Percentiles rank a stretch among this genome's conserved stretches.
Evolutionary conservation across 2,888 invertebrate genomes (phyloP).

Genomic region (Yponomeuta plumbellus): DNA sequence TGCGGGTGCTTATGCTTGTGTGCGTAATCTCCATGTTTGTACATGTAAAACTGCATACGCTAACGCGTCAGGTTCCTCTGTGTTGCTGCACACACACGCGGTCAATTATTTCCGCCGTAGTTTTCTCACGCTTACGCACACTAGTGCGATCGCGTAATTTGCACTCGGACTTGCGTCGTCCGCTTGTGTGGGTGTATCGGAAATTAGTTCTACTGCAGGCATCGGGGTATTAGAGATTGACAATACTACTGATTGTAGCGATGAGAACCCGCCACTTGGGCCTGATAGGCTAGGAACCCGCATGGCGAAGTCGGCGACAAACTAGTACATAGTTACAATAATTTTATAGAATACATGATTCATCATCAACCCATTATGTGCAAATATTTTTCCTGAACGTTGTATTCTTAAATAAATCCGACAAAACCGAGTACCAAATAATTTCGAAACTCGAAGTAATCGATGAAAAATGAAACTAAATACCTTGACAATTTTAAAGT

Average conservation of each 20-base stretch:
- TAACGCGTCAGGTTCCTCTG: slow-evolving; percentile 45
- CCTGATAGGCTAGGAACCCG: too few relatives aligned
- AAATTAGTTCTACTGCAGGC: slow-evolving; percentile 64
- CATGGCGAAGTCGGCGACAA: too few relatives aligned
- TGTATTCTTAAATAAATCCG: too few relatives aligned
- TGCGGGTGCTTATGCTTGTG: slow-evolving; percentile 48
- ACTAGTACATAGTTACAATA: too few relatives aligned
- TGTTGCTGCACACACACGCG: slow-evolving; percentile 46
- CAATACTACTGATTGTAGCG: slow-evolving; percentile 55
- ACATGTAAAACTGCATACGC: slow-evolving; percentile 30
- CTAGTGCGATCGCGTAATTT: slow-evolving; percentile 53
- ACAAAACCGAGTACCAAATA: too few relatives aligned
- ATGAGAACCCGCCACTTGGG: slow-evolving; percentile 61
- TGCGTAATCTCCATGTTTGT: slow-evolving; percentile 38
- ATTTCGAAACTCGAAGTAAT: too few relatives aligned
- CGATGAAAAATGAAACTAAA: too few relatives aligned
- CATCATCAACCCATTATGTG: too few relatives aligned
- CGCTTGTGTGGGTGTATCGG: slow-evolving; percentile 62
- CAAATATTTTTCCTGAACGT: too few relatives aligned
- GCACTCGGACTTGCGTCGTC: slow-evolving; percentile 48
- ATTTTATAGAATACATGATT: too few relatives aligned
- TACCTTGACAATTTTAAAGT: too few relatives aligned
- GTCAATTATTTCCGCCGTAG: slow-evolving; percentile 57
- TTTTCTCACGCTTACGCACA: slow-evolving; percentile 72
- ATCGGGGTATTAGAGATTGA: slow-evolving; percentile 64